Percentiles rank a stretch among this genome's conserved stretches.
Conservation (phyloP, 2,888 invertebrate genomes). For the Augochlorella aurata region DNA sequence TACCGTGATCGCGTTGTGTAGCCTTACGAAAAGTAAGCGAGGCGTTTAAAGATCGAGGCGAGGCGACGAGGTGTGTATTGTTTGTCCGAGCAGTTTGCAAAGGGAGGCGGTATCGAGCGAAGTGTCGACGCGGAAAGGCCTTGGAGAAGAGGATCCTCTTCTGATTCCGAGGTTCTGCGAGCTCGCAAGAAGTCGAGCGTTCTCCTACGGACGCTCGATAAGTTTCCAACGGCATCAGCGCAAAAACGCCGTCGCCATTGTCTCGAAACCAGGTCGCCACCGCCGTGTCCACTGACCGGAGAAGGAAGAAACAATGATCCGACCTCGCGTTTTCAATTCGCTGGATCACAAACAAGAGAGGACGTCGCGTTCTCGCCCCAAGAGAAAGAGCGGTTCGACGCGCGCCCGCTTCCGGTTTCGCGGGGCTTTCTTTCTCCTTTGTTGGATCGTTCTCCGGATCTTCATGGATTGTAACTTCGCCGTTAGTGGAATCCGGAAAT, state of each 20-base stretch:
- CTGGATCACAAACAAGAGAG: not conserved
- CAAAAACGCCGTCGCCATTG: constrained; percentile 59
- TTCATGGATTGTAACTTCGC: too few species aligned
- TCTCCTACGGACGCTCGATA: constrained; percentile 53
- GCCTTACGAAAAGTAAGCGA: not conserved
- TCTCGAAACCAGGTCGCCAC: constrained; percentile 55
- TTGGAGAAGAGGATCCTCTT: constrained; percentile 15
- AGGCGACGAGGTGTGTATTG: not conserved
- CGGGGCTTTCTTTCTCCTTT: not conserved
- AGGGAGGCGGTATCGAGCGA: not conserved
- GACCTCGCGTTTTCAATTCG: not conserved
- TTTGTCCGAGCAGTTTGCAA: not conserved
- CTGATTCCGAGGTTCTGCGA: constrained; percentile 36
- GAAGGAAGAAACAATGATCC: constrained; percentile 10
- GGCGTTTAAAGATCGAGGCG: not conserved
- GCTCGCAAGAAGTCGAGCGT: constrained; percentile 22
- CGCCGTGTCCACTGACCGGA: constrained; percentile 20
- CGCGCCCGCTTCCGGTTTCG: not conserved
- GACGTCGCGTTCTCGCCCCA: too few species aligned
- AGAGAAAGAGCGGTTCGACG: not conserved
- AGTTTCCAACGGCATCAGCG: constrained; percentile 63
- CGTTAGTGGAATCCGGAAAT: too few species aligned
- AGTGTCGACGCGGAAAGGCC: constrained; percentile 10
- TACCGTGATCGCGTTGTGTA: too few species aligned
- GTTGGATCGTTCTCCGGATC: too few species aligned